These are phyloP conservation scores for Xestia c-nigrum DNA, from an alignment of 2,888 invertebrate species.

Conservation along the genomic window DNA sequence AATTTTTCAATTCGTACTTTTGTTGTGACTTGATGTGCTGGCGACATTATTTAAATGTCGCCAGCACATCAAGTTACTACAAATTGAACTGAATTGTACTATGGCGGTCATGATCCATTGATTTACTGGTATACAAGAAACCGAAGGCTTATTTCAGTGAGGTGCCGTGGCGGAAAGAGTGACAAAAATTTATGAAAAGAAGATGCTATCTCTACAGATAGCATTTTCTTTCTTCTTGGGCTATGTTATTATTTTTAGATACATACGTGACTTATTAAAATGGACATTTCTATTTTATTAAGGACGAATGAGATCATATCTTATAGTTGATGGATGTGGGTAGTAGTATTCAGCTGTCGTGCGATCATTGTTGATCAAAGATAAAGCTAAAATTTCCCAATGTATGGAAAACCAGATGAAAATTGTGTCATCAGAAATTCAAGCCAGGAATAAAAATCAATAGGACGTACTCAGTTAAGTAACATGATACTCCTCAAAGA, in stretches of 20 bases:
- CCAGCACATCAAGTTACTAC: background rate
- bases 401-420: slow-evolving; percentile 3
- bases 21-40: background rate
- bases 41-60: too few relatives aligned
- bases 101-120: slow-evolving; percentile 11
- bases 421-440: background rate
- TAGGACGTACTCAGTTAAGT: slow-evolving; percentile 1
- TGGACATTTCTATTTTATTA: slow-evolving; percentile 23
- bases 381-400: background rate
- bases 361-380: slow-evolving; percentile 28
- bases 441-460: background rate
- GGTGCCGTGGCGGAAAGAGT: background rate
- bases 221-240: too few relatives aligned
- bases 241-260: background rate
- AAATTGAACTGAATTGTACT: background rate
- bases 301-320: slow-evolving; percentile 20
- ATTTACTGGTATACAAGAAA: slow-evolving; percentile 3
- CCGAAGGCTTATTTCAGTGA: slow-evolving; percentile 11
- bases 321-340: slow-evolving; percentile 33
- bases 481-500: slow-evolving; percentile 3
- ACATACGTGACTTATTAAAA: background rate
- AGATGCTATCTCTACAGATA: background rate
- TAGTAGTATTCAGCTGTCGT: slow-evolving; percentile 30
- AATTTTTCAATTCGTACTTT: background rate
- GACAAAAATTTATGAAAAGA: background rate